Evolutionary conservation across 2,797 vertebrate species (phyloP).

Genomic region (Centropyge bicolor): DNA sequence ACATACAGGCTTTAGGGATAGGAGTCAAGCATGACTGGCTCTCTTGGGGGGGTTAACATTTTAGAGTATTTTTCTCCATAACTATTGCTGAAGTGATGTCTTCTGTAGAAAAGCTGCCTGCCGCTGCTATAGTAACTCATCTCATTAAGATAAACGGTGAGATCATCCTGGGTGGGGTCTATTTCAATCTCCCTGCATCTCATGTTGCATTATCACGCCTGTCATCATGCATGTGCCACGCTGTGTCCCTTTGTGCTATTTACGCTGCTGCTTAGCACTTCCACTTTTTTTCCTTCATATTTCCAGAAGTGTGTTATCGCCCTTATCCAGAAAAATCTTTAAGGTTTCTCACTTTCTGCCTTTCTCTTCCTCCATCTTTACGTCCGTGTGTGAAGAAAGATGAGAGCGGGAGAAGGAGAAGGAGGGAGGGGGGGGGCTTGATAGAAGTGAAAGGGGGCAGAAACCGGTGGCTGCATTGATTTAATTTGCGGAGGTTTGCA

Average conservation of each 20-base stretch:
- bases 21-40: constrained; percentile 79
- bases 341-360: constrained; percentile 65
- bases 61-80: constrained; percentile 73
- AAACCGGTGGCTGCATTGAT: constrained; percentile 85
- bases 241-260: constrained; percentile 74
- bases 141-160: constrained; percentile 79
- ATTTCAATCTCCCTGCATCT: constrained; percentile 74
- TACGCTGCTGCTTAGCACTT: constrained; percentile 58
- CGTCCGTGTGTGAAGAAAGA: constrained; percentile 41
- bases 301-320: constrained; percentile 63
- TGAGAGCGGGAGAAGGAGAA: constrained; percentile 42
- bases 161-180: constrained; percentile 79
- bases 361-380: constrained; percentile 54
- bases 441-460: constrained; percentile 77
- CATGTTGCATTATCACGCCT: constrained; percentile 80
- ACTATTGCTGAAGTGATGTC: constrained; percentile 62
- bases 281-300: constrained; percentile 33
- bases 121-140: constrained; percentile 74
- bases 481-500: constrained; percentile 88
- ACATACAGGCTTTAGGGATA: constrained; percentile 78
- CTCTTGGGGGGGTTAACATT: constrained; percentile 69
- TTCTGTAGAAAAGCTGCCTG: constrained; percentile 62
- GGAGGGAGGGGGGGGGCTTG: constrained; percentile 41
- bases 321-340: constrained; percentile 64
- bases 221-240: constrained; percentile 71